Evolutionary conservation across 2,113 vertebrate species (phyloP).

Genomic region (Macquaria australasica): DNA sequence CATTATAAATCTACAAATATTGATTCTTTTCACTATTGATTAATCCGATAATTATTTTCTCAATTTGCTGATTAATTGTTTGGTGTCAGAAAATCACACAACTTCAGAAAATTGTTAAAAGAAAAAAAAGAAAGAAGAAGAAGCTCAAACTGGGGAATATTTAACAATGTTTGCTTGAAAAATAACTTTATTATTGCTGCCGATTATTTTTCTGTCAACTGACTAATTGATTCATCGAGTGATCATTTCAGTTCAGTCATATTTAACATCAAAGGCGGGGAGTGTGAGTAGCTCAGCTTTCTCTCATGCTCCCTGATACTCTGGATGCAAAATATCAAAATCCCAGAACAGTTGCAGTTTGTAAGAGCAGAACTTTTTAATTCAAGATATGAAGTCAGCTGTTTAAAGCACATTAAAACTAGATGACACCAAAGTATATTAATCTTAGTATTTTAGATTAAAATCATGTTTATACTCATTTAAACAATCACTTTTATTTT

Average conservation of each 20-base stretch:
- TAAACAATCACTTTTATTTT: neutral
- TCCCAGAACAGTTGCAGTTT: neutral
- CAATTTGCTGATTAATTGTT: neutral
- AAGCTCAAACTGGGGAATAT: neutral
- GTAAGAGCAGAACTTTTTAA: neutral
- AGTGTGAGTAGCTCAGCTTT: neutral
- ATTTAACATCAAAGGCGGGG: conserved; percentile 16
- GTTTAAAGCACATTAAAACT: neutral
- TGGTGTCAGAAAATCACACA: neutral
- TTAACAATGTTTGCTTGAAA: neutral
- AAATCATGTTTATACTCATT: neutral
- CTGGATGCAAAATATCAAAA: conserved; percentile 14
- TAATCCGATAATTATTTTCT: neutral
- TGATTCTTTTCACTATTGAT: neutral
- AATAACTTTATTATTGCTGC: neutral
- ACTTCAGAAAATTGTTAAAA: neutral
- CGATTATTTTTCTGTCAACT: neutral
- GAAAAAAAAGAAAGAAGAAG: neutral
- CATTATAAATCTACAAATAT: neutral
- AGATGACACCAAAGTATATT: neutral
- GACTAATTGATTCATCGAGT: neutral
- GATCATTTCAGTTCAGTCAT: neutral
- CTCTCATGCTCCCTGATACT: neutral
- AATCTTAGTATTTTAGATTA: neutral
- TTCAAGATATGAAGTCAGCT: neutral